A percentile compares a stretch with the other conserved stretches of the same genome.
Evolutionary conservation across 2,113 vertebrate species (phyloP).

Genomic region (Triplophysa tibetana): DNA sequence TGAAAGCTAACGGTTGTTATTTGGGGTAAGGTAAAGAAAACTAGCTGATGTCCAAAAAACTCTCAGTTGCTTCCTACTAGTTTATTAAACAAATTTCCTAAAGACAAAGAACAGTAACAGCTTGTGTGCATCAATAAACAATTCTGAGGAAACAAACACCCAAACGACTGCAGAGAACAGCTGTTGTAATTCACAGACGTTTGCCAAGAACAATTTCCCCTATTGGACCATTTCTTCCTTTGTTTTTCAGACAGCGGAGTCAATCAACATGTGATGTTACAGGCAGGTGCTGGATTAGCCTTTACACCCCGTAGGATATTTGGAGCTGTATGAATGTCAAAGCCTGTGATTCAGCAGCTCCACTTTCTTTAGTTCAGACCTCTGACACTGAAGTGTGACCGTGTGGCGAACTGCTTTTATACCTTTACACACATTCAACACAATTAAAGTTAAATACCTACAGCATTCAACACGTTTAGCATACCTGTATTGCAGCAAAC

Average conservation of each 20-base stretch:
- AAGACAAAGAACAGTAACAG: neutral
- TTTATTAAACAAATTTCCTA: neutral
- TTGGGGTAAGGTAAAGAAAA: no score
- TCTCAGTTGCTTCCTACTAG: no score
- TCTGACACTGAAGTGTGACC: neutral
- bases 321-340: slow-evolving; percentile 15
- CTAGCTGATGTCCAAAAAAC: no score
- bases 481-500: slow-evolving; percentile 95
- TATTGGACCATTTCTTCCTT: neutral
- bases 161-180: neutral
- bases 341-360: slow-evolving; percentile 10
- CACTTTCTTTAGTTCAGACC: neutral
- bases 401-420: neutral
- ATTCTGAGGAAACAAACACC: neutral
- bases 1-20: no score
- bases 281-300: slow-evolving; percentile 11
- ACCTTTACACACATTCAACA: no score
- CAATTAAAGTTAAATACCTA: neutral
- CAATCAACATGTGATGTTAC: slow-evolving; percentile 5
- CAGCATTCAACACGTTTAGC: neutral
- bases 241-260: slow-evolving; percentile 1
- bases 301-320: neutral
- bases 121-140: no score
- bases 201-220: neutral
- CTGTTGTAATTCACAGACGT: neutral